Conservation (phyloP, 2,888 invertebrate species). For the Macaria liturata region DNA sequence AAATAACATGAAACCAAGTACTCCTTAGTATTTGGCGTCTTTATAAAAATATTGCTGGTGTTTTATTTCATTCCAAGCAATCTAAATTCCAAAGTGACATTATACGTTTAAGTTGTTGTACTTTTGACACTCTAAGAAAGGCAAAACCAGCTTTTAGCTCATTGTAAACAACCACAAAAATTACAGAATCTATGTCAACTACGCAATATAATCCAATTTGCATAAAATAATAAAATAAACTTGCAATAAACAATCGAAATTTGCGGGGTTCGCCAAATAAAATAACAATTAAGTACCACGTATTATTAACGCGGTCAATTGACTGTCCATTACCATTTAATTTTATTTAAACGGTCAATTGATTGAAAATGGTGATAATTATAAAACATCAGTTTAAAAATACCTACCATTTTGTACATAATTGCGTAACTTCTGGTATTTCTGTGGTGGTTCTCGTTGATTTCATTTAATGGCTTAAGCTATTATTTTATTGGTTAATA, state of each 20-base stretch:
- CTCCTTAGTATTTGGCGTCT: too few species aligned
- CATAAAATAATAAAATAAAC: constrained; percentile 13
- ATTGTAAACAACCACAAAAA: not conserved
- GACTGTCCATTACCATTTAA: constrained; percentile 9
- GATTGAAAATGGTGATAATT: constrained; percentile 4
- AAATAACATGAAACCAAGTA: too few species aligned
- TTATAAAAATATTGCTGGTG: too few species aligned
- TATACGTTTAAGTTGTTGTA: not conserved
- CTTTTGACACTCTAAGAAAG: not conserved
- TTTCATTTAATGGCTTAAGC: constrained; percentile 3
- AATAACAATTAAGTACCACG: constrained; percentile 4
- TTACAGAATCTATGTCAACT: constrained; percentile 6
- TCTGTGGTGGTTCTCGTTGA: constrained; percentile 2
- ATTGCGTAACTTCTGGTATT: constrained; percentile 12
- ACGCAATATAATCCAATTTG: constrained; percentile 12
- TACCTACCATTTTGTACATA: not conserved
- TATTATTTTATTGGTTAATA: constrained; percentile 10
- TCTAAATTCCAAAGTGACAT: too few species aligned
- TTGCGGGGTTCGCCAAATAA: constrained; percentile 10
- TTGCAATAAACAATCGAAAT: not conserved
- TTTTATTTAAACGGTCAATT: constrained; percentile 11
- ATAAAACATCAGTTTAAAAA: constrained; percentile 4
- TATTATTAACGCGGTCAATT: constrained; percentile 16
- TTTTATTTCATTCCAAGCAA: too few species aligned
- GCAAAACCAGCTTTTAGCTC: not conserved